Evolutionary conservation across 2,888 invertebrate genomes (phyloP), one percentile per base, ranked within the genome.

Genomic region (Lacanobia oleracea): DNA sequence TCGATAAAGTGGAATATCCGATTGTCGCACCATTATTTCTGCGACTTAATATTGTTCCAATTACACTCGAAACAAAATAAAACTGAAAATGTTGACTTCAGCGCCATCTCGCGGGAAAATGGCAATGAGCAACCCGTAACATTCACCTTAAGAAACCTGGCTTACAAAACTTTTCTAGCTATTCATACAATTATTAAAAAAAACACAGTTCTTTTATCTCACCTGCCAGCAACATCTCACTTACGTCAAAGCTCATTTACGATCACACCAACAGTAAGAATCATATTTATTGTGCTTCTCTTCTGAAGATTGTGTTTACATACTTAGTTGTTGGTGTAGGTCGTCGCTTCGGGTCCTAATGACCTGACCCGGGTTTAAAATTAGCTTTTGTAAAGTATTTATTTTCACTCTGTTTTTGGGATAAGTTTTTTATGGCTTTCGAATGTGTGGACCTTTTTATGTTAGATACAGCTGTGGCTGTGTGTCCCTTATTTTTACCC

Each of bases 241-340:
- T 78, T 72, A 68, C 75, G 64, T 79, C 71, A 83, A 48, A 33
- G 8, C 59, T 67, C 59, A 62, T 60, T 78, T 76, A 67, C 64
- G 51, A 50, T n/a, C 23, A 54, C n/a, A 48, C 27, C 9, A 50
- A 40, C 62, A 72, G 69, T 70, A 72, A 83, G 50, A 48, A 71
- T 43, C 40, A 21, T 63, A 67, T 77, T 81, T 77, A 73, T 72
- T 79, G 40, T 43, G 57, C 23, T 12, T 53, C 51, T 60, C 10
- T 16, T 27, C 1, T 33, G 33, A 68, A 64, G 10, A 21, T 6
- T 21, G 61, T 37, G 61, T 56, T 75, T 53, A 54, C 37, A 59
- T 54, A 72, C 73, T 75, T 71, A 74, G 14, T 63, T 72, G 65
- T 80, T 83, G 74, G 48, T 60, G 67, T 76, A 82, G 75, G 78